A percentile compares a stretch with the other conserved stretches of the same genome.
Conservation (phyloP, 2,113 vertebrate genomes). For the Chitala chitala region DNA sequence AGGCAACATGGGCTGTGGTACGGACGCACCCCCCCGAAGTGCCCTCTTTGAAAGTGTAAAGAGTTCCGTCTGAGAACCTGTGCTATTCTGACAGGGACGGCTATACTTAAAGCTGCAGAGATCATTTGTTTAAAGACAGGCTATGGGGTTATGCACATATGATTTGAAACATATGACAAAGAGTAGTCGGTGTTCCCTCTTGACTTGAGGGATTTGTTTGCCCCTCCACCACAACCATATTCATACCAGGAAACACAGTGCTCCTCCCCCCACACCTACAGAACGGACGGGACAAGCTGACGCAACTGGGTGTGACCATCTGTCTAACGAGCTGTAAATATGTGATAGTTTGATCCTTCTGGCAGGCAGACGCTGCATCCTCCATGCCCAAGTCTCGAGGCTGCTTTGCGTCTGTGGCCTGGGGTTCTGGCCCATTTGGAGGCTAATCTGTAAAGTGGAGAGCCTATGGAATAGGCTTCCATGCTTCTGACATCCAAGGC, state of each 20-base stretch:
- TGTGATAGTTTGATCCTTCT: constrained; percentile 32
- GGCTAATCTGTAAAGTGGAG: no score
- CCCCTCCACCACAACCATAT: no score
- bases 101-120: no score
- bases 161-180: no score
- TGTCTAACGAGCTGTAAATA: constrained; percentile 43
- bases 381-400: constrained; percentile 21
- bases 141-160: no score
- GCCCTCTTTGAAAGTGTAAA: no score
- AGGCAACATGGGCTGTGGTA: not conserved
- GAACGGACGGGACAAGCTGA: constrained; percentile 22
- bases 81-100: not conserved
- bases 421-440: no score
- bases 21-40: not conserved
- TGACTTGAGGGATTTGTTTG: not conserved
- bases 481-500: no score
- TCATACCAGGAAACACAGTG: not conserved
- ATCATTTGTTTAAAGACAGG: no score
- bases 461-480: no score
- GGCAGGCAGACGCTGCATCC: constrained; percentile 15
- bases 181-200: not conserved
- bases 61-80: not conserved
- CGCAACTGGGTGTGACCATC: constrained; percentile 41
- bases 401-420: constrained; percentile 22
- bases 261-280: constrained; percentile 32